Evolutionary conservation across 1,140 invertebrate genomes (phyloP).

Genomic region (Spodoptera frugiperda): DNA sequence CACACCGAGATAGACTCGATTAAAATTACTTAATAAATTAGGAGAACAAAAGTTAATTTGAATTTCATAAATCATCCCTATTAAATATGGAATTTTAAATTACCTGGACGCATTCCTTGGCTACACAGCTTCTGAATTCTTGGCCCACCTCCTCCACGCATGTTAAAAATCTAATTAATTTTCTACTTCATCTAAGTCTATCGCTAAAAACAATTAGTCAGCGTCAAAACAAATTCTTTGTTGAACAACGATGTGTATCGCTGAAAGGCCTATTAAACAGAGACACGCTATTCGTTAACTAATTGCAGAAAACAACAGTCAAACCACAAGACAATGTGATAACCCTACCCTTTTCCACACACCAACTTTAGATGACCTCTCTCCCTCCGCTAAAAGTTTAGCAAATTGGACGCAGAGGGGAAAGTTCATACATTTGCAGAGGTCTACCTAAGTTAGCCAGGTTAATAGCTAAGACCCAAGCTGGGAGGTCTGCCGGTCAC

Average conservation of each 20-base stretch:
- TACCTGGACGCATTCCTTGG: too few relatives aligned
- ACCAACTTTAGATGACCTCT: constrained; percentile 61
- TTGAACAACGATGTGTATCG: constrained; percentile 52
- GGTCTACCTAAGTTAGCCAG: constrained; percentile 61
- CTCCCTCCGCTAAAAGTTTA: constrained; percentile 25
- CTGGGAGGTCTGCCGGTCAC: constrained; percentile 86
- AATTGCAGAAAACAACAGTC: constrained; percentile 84
- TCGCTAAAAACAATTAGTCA: constrained; percentile 38
- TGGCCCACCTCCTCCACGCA: background rate
- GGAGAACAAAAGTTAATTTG: too few relatives aligned
- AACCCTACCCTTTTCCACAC: constrained; percentile 62
- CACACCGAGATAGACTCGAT: too few relatives aligned
- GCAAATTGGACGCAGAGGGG: constrained; percentile 18
- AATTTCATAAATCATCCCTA: too few relatives aligned
- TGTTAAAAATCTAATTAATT: background rate
- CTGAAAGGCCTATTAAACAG: constrained; percentile 80
- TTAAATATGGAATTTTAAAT: too few relatives aligned
- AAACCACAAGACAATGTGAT: constrained; percentile 73
- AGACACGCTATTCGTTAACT: constrained; percentile 78
- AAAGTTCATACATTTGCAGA: constrained; percentile 12
- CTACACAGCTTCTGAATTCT: too few relatives aligned
- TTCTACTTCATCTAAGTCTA: background rate
- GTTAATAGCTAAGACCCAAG: constrained; percentile 76
- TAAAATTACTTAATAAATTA: too few relatives aligned
- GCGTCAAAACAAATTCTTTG: constrained; percentile 48